A percentile compares a stretch with the other conserved stretches of the same genome.
phyloP scores from a whole-genome alignment of 1,140 invertebrate genomes.

The Bombus haemorrhoidalis region DNA sequence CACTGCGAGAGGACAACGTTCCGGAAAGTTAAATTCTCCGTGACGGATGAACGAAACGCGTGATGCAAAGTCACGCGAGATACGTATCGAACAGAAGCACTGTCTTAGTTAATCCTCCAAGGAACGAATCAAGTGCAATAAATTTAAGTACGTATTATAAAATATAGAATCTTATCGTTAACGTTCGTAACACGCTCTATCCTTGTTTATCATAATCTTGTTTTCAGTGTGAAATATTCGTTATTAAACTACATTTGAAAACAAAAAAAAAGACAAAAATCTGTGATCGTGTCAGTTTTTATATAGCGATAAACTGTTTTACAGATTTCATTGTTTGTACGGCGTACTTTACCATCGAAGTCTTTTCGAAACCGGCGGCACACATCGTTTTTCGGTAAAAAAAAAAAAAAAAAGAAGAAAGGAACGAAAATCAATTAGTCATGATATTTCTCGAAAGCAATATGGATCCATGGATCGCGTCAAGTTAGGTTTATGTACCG shows the following conservation, averaged over 20 bases:
- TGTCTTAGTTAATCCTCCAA: background rate
- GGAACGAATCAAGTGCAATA: conserved; percentile 13
- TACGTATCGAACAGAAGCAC: background rate
- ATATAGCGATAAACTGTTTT: background rate
- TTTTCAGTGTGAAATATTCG: background rate
- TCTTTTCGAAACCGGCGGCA: background rate
- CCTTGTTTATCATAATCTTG: background rate
- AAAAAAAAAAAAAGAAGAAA: background rate
- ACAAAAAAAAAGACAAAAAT: background rate
- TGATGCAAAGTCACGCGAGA: background rate
- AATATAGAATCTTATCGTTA: conserved; percentile 10
- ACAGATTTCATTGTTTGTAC: background rate
- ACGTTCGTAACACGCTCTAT: background rate
- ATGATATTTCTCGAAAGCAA: background rate
- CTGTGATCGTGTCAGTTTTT: conserved; percentile 21
- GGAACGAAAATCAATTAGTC: background rate
- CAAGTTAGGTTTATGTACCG: background rate
- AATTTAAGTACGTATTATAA: conserved; percentile 21
- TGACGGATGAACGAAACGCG: background rate
- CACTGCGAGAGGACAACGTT: no score
- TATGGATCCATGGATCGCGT: background rate
- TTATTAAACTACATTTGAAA: conserved; percentile 10
- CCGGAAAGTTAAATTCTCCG: no score
- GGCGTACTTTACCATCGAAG: background rate
- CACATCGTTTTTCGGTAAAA: background rate